Base-by-base conservation (phyloP, 2,888 invertebrate species). In the Platycheirus rosarum region DNA sequence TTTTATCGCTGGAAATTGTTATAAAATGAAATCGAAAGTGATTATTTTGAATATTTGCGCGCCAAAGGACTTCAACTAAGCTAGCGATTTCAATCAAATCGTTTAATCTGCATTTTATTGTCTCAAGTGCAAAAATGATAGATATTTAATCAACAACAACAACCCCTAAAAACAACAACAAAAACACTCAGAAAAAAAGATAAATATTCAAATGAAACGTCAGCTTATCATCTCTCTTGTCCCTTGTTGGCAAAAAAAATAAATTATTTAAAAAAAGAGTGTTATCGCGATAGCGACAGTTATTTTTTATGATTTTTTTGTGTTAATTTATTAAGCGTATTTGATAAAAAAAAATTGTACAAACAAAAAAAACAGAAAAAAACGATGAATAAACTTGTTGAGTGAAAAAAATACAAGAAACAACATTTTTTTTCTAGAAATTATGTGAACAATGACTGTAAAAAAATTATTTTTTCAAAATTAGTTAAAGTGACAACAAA, bases 281-380 rank as follows among this genome's bases (percentile, higher is more conserved):
- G 76, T 62, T 77, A 82, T 82, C 71, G 68, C 77, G 71, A 82
- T 73, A 82, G 44, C 68, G 71, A 82, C 71, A 76, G 29, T 63
- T 68, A 66, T 57, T 48, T 44, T 42, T 0, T 48, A n/a, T n/a
- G n/a, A n/a, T 49, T 16, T 9, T 37, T 13, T 66, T 60, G 29
- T 44, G 5, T 35, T 26, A 29, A 18, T 32, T 46, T 46, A n/a
- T 26, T 48, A n/a, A 42, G 37, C 46, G 55, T 46, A 26, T 23
- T 57, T 73, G 77, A 71, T 51, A 69, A 75, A 71, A 75, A 71
- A 62, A 32, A 76, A 55, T 53, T 16, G 13, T 37, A 66, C 20
- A 23, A 51, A 48, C 11, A 46, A 49, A 48, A 63, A 70, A 65
- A 42, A 40, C 6, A 46, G 4, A 20, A 49, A 40, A 14, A 65